Evolutionary conservation across 92 coral and sea anemone genomes (phyloP).

Genomic region (Hydrozoanthus gracilis): DNA sequence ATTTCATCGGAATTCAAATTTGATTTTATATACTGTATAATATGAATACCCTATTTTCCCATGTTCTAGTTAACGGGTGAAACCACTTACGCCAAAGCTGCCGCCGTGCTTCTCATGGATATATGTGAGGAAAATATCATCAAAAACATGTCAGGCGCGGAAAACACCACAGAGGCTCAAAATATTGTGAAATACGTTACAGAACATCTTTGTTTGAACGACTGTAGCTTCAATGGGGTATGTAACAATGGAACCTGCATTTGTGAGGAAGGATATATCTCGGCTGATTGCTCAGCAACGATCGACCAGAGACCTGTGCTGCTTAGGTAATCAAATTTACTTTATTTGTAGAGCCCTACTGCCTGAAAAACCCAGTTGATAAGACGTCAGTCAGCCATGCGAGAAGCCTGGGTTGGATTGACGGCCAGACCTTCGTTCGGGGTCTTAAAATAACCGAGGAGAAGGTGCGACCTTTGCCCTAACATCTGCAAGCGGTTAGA

Average conservation of each 20-base stretch:
- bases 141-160: not conserved
- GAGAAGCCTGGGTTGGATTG: too few relatives aligned
- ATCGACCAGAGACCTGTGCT: slow-evolving; percentile 16
- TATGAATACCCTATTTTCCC: not conserved
- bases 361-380: too few relatives aligned
- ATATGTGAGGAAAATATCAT: slow-evolving; percentile 20
- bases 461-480: too few relatives aligned
- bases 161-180: not conserved
- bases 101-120: not conserved
- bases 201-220: slow-evolving; percentile 51
- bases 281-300: slow-evolving; percentile 45
- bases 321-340: not conserved
- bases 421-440: too few relatives aligned
- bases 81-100: not conserved
- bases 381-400: too few relatives aligned
- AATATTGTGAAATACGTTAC: not conserved
- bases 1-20: too few relatives aligned
- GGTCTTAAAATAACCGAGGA: too few relatives aligned
- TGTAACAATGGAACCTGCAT: slow-evolving; percentile 55
- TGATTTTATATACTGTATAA: too few relatives aligned
- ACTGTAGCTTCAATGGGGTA: slow-evolving; percentile 47
- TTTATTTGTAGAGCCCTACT: too few relatives aligned
- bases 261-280: slow-evolving; percentile 46
- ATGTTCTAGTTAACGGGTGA: not conserved
- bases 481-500: too few relatives aligned